Evolutionary conservation across 2,113 vertebrate species (phyloP), one percentile per base, ranked within the genome.

Genomic region (Burhinus oedicnemus): DNA sequence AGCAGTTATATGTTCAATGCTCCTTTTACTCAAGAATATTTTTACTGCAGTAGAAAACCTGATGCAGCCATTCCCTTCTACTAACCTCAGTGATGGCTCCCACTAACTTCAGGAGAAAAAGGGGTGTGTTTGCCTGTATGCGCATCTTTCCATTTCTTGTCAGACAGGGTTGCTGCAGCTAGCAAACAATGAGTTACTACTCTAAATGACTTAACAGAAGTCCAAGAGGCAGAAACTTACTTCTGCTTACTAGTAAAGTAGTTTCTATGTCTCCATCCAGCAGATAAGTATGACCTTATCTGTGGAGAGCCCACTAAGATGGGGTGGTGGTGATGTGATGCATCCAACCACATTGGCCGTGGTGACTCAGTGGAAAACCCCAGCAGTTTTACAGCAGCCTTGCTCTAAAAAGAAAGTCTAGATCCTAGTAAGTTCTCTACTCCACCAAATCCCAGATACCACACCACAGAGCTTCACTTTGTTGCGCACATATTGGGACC

Each of bases 401-500:
- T 36, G 51, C 23, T 80, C 75, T 76, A 25, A 60, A 79, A 82
- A 64, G 14, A 8, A 84, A 65, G 11, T 15, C 26, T 47, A 71
- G 14, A 60, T 45, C 44, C 40, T 77, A 77, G 9, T 30, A 80
- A 88, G 40, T 25, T 72, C 40, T 61, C 15, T 34, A 11, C 17
- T 77, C 14, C 20, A 71, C 18, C 8, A 70, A 83, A 77, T 52
- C 44, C 49, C 44, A 80, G 15, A 45, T 8, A 45, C 19, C 57
- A 74, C 21, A 88, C 11, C 23, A 54, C 32, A 70, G 61, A 82
- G 16, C 20, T 72, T 89, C 44, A n/a, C 22, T 83, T 87, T 0
- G 0, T 15, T 60, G 61, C 29, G 27, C 1, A 0, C 47, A 5
- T 29, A 20, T 52, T 30, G 21, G 12, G 57, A 64, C 29, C 5